These are phyloP conservation scores for Cephus runcator DNA, from an alignment of 2,888 invertebrate genomes.

Conservation along the genomic window DNA sequence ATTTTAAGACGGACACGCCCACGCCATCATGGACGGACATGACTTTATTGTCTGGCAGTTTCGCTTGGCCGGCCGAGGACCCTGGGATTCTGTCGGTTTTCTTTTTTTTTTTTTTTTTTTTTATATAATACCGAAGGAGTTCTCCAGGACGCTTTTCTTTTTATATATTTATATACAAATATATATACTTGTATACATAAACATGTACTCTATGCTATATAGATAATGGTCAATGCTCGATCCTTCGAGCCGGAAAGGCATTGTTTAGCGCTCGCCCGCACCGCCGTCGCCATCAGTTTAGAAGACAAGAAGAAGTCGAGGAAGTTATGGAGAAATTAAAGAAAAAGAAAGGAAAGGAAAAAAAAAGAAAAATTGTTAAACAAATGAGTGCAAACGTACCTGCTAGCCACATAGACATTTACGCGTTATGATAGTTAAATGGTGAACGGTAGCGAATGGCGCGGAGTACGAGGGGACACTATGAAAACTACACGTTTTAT, in stretches of 20 bases:
- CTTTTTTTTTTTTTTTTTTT: too few species aligned
- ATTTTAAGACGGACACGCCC: background rate
- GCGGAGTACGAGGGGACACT: background rate
- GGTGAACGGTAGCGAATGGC: slow-evolving; percentile 2
- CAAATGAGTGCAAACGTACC: slow-evolving; percentile 57
- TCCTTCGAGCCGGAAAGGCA: background rate
- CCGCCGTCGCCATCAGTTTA: background rate
- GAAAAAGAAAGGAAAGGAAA: background rate
- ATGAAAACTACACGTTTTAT: background rate
- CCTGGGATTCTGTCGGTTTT: background rate
- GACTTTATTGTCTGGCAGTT: background rate
- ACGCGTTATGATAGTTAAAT: slow-evolving; percentile 7
- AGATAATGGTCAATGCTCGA: background rate
- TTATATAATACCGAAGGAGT: too few species aligned
- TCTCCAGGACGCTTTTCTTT: too few species aligned
- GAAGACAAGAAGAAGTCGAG: background rate
- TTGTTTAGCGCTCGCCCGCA: background rate
- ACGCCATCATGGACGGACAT: background rate
- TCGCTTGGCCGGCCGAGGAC: background rate
- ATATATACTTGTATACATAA: background rate
- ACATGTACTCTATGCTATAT: background rate
- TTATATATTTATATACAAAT: background rate
- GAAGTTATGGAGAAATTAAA: background rate
- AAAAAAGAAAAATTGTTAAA: background rate
- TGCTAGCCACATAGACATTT: slow-evolving; percentile 54